Percentiles rank a stretch among this genome's conserved stretches.
phyloP scores from a whole-genome alignment of 2,888 invertebrate genomes.

The Drosophila antonietae region DNA sequence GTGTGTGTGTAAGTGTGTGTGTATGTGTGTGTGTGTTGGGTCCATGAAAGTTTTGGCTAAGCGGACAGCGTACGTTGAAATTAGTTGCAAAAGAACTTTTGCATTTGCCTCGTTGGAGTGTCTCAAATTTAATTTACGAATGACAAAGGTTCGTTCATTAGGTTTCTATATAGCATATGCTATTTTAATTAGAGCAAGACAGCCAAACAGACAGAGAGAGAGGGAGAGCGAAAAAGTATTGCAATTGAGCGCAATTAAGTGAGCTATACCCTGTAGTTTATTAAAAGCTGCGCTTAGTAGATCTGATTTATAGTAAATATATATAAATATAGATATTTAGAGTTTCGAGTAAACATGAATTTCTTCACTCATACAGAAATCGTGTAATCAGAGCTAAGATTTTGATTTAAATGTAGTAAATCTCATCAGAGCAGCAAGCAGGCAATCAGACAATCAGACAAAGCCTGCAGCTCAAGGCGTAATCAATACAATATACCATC shows the following conservation, averaged over 20 bases:
- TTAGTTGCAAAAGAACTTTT: conserved; percentile 67
- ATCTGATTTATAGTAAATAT: not conserved
- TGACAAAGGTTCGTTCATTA: conserved; percentile 69
- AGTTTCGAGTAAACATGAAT: not conserved
- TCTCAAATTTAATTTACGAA: conserved; percentile 70
- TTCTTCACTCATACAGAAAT: not conserved
- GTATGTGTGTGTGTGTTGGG: conserved; percentile 24
- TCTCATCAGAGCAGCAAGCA: not conserved
- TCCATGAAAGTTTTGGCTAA: conserved; percentile 63
- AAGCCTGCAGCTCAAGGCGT: not conserved
- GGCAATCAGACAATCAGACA: not conserved
- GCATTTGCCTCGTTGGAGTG: conserved; percentile 36
- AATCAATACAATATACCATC: not conserved
- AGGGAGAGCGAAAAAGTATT: not conserved
- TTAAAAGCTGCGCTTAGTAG: not conserved
- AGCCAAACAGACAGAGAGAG: not conserved
- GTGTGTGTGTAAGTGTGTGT: conserved; percentile 6
- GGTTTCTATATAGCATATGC: conserved; percentile 53
- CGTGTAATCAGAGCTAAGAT: not conserved
- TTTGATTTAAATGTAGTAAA: not conserved
- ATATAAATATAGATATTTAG: not conserved
- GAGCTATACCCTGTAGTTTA: not conserved
- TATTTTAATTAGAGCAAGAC: conserved; percentile 62
- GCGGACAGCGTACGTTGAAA: conserved; percentile 56
- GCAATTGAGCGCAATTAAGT: not conserved